Evolutionary conservation across 2,797 vertebrate species (phyloP), one percentile per base, ranked within the genome.

Genomic region (Enteromius treurensis): DNA sequence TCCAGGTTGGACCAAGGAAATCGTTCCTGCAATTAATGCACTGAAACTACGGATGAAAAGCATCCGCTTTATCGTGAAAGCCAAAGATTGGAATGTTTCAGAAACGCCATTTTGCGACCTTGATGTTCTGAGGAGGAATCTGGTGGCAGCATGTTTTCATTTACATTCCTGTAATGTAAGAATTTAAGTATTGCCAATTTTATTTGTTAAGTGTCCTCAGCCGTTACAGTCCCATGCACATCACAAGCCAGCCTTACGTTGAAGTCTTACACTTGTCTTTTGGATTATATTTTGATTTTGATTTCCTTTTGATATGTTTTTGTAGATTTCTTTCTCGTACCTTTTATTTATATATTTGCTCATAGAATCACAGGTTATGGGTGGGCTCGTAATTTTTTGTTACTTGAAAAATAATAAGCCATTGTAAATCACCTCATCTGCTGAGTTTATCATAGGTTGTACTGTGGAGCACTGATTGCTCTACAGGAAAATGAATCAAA

Each of bases 391-490:
- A n/a, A 34, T 45, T 15, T 71, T 69, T 70, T 77, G n/a, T 42
- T 68, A 58, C 71, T 79, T 82, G 64, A 26, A 82, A 21, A 84
- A 55, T 80, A 80, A 87, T 76, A 86, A 65, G 51, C 49, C 51
- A 68, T 86, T 81, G 82, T 81, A 62, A 78, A 70, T 71, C 47
- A 58, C 49, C 40, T 75, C 71, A 68, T 84, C 75, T 87, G 29
- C 29, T 64, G 62, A 34, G 34, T 64, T 75, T 78, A 82, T 51
- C 49, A 80, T 77, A 88, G 58, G 82, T 80, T 85, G 82, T 88
- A 86, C 37, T 71, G 58, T 14, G 51, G 42, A 23, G 29, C 2
- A 23, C 14, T 3, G 51, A 77, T 81, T 77, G 76, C 47, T 84
- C 71, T 81, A 17, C 47, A 74, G 77, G 68, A 60, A 82, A 65